Evolutionary conservation across 2,888 invertebrate species (phyloP).

Genomic region (Amiota mariae): DNA sequence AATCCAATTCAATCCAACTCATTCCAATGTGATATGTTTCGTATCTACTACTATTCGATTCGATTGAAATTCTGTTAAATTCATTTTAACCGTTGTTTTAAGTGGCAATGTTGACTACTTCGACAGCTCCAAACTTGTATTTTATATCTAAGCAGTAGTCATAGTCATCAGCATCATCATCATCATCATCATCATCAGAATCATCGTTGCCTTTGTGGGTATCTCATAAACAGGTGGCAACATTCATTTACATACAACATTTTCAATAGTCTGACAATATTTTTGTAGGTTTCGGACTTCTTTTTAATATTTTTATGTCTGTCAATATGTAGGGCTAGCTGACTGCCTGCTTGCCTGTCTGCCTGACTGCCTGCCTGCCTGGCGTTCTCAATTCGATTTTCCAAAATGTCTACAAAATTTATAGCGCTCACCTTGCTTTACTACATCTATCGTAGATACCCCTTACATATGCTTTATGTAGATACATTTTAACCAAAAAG

Average conservation of each 20-base stretch:
- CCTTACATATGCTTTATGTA: no score
- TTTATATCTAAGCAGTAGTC: background rate
- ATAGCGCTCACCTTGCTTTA: no score
- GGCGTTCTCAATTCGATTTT: no score
- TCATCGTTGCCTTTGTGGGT: slow-evolving; percentile 5
- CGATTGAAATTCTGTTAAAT: background rate
- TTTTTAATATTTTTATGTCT: no score
- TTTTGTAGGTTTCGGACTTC: no score
- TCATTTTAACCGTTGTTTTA: background rate
- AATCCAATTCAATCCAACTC: no score
- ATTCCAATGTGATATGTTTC: background rate
- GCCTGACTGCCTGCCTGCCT: no score
- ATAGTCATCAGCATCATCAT: background rate
- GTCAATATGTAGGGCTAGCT: no score
- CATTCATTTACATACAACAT: slow-evolving; percentile 66
- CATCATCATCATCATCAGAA: background rate
- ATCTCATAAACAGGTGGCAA: slow-evolving; percentile 67
- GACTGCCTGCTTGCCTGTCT: no score
- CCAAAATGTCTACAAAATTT: no score
- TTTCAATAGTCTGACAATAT: slow-evolving; percentile 26
- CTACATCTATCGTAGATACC: no score
- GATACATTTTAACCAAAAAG: no score
- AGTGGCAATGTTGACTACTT: slow-evolving; percentile 9
- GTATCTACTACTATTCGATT: background rate
- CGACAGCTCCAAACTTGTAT: slow-evolving; percentile 14